Evolutionary conservation across 1,140 invertebrate genomes (phyloP), one percentile per base, ranked within the genome.

Genomic region (Conus betulinus): DNA sequence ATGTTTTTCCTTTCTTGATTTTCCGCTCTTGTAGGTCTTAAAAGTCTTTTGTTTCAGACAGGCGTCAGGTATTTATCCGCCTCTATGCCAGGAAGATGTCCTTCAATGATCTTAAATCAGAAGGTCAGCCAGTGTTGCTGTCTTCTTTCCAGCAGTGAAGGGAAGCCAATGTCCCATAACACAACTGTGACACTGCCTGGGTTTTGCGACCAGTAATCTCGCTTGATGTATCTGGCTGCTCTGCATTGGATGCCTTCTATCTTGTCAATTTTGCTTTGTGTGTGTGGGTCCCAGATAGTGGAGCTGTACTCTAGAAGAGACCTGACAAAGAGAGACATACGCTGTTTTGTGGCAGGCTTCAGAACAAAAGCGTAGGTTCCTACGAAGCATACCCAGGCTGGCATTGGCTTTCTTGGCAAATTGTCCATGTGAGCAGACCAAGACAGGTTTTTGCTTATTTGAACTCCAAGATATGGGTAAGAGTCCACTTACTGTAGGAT

Each of bases 311-410:
- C 90, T 23, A 90, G 55, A 5, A 63, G 84, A 4, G 85, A 83
- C n/a, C 87, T 27, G 74, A 91, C 67, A 15, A 15, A 91, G 63
- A 8, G 85, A 17, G 63, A 90, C 52, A 67, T 89, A 89, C 23
- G 89, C 89, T 11, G 53, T 90, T 82, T 87, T 83, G 25, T 82
- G 83, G 60, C 88, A 84, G 13, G 52, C 17, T 51, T n/a, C 15
- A 20, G 87, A 67, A 53, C 88, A 90, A 60, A 87, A 81, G n/a
- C 84, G 78, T 10, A 91, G 83, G 60, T 89, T 90, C 20, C 91
- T 55, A 17, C 84, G 20, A 13, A 91, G 27, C 57, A 91, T 90
- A 10, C 88, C 90, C 55, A 91, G 87, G 8, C 88, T 89, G 51
- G 85, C 88, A 55, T 39, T 91, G 3, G 87, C 89, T 90, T 79